Conservation (phyloP, 2,888 invertebrate genomes). For the Leptopterna dolabrata region DNA sequence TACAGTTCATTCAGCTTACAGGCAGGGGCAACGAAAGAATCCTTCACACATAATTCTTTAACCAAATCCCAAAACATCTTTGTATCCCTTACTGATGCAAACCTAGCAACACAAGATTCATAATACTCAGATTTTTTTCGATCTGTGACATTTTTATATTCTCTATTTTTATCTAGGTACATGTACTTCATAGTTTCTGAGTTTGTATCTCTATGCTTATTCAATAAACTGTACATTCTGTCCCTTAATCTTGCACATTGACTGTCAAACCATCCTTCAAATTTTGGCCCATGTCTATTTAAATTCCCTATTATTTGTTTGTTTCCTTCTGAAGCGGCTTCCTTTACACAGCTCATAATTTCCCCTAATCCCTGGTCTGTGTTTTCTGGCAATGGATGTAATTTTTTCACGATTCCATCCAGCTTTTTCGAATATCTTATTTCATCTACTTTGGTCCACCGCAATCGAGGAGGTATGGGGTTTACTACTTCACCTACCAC, state of each 20-base stretch:
- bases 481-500: neutral
- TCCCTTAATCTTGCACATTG: neutral
- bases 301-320: neutral
- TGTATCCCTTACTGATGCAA: neutral
- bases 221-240: neutral
- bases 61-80: neutral
- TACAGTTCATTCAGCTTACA: neutral
- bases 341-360: neutral
- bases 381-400: neutral
- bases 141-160: neutral
- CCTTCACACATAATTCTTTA: neutral
- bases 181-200: neutral
- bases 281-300: neutral
- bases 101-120: neutral
- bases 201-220: neutral
- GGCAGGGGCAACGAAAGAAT: neutral
- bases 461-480: neutral
- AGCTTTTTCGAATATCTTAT: neutral
- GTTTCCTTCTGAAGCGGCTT: neutral
- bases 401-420: neutral
- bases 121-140: neutral
- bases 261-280: neutral
- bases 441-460: neutral
- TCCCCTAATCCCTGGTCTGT: neutral
- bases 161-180: neutral